Evolutionary conservation across 2,888 invertebrate species (phyloP).

Genomic region (Sceliomorpha sp.): DNA sequence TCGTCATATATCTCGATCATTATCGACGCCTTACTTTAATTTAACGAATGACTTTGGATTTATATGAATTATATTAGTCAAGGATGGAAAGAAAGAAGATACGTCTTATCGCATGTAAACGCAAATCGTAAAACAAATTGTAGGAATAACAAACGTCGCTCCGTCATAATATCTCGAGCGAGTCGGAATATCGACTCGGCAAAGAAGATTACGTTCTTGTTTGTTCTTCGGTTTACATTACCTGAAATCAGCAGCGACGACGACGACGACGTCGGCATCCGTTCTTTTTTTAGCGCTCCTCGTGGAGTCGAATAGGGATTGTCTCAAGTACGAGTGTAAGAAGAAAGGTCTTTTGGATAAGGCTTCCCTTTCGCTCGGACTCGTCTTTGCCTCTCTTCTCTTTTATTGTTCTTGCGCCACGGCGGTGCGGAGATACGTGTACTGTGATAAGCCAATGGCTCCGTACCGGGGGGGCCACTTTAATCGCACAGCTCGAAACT

Average conservation of each 20-base stretch:
- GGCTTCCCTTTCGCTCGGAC: constrained; percentile 44
- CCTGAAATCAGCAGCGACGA: constrained; percentile 11
- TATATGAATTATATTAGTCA: too few relatives aligned
- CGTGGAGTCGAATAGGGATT: constrained; percentile 33
- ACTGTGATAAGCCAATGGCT: constrained; percentile 38
- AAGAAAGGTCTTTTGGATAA: constrained; percentile 44
- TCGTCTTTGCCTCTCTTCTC: constrained; percentile 32
- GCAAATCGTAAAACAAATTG: too few relatives aligned
- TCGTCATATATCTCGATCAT: too few relatives aligned
- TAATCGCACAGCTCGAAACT: constrained; percentile 21
- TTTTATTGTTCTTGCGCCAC: constrained; percentile 42
- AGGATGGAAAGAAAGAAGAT: too few relatives aligned
- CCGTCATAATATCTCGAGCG: constrained; percentile 16
- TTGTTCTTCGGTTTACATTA: constrained; percentile 17
- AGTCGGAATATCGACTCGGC: constrained; percentile 31
- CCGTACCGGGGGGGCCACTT: constrained; percentile 16
- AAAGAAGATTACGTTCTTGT: constrained; percentile 30
- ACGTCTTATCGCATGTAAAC: too few relatives aligned
- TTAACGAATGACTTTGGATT: too few relatives aligned
- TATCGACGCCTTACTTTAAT: too few relatives aligned
- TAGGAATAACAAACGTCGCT: constrained; percentile 29
- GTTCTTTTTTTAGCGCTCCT: constrained; percentile 14
- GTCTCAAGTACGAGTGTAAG: constrained; percentile 26
- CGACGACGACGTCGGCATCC: constrained; percentile 14
- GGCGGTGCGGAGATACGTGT: constrained; percentile 27